These are phyloP conservation scores for Erythrocercus mccallii DNA, from an alignment of 2,113 vertebrate species.

Conservation along the genomic window DNA sequence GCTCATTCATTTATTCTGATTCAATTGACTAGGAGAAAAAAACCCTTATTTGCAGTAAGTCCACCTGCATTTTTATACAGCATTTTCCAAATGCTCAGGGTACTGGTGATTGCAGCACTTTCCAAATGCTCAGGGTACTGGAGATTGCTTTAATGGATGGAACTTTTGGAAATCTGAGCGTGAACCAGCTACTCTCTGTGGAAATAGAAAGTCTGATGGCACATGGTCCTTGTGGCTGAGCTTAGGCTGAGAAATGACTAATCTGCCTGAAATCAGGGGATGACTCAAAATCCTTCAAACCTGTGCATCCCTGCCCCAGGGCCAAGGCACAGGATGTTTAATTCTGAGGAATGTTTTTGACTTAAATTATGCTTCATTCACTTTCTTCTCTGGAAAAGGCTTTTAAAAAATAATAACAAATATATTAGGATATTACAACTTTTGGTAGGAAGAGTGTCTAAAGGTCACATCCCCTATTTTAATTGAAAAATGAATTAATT, in stretches of 20 bases:
- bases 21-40: neutral
- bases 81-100: neutral
- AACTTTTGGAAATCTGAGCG: neutral
- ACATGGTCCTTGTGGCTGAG: neutral
- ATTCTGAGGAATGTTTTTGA: neutral
- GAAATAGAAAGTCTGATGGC: neutral
- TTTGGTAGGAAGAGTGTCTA: neutral
- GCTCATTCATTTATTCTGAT: neutral
- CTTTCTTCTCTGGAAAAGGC: neutral
- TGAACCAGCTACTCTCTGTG: neutral
- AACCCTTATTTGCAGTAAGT: neutral
- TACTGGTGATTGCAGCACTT: neutral
- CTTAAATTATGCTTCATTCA: neutral
- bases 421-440: neutral
- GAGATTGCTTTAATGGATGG: neutral
- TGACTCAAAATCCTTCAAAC: neutral
- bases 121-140: no score
- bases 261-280: slow-evolving; percentile 4
- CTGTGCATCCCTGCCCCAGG: neutral
- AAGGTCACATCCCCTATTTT: neutral
- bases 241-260: neutral
- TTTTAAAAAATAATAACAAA: neutral
- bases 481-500: neutral
- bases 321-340: neutral
- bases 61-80: neutral